phyloP scores from a whole-genome alignment of 2,113 vertebrate species.

The Triplophysa siluroides region DNA sequence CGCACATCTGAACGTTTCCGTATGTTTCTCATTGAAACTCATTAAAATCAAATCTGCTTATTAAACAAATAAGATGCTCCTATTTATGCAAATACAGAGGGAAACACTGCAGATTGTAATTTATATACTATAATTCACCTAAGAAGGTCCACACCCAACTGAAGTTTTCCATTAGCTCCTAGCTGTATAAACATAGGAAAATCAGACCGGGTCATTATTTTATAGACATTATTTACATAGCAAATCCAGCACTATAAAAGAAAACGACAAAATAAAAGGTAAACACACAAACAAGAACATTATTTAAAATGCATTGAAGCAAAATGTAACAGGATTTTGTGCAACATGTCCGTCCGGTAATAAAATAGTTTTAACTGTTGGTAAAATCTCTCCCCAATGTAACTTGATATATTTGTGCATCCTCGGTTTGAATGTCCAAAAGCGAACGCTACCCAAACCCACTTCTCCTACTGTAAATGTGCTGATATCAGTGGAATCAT shows the following conservation, averaged over 20 bases:
- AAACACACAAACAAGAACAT: no score
- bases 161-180: constrained; percentile 23
- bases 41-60: neutral
- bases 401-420: neutral
- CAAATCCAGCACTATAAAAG: neutral
- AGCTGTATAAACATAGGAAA: neutral
- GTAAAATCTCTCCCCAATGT: neutral
- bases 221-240: no score
- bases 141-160: neutral
- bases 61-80: no score
- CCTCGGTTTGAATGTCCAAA: neutral
- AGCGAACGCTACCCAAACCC: neutral
- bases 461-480: constrained; percentile 15
- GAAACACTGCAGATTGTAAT: neutral
- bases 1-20: constrained; percentile 31
- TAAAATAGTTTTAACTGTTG: neutral
- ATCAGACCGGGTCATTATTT: neutral
- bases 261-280: neutral
- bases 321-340: neutral
- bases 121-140: neutral
- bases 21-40: constrained; percentile 22
- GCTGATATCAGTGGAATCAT: constrained; percentile 36
- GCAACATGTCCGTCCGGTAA: no score
- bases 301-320: neutral
- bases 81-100: no score